A percentile compares a stretch with the other conserved stretches of the same genome.
Conservation (phyloP, 2,888 invertebrate species). For the Cenopis cana region DNA sequence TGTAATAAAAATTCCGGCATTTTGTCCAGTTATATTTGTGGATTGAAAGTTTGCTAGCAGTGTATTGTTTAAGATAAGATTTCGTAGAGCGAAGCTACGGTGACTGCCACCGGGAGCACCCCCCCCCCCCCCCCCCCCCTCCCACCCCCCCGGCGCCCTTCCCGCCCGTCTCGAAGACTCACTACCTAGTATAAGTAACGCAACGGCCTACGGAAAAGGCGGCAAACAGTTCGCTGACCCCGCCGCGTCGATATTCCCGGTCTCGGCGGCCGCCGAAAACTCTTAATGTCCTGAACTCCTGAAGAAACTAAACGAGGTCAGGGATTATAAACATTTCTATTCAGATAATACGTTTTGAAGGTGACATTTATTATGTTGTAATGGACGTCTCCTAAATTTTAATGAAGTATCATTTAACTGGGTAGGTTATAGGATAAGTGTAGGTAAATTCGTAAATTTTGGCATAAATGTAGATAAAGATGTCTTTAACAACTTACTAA, state of each 20-base stretch:
- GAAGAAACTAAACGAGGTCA: slow-evolving; percentile 35
- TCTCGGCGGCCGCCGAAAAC: slow-evolving; percentile 37
- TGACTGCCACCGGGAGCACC: background rate
- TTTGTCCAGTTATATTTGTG: background rate
- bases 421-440: too few species aligned
- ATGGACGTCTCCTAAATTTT: background rate
- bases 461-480: too few species aligned
- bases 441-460: too few species aligned
- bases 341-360: slow-evolving; percentile 6
- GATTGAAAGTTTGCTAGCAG: background rate
- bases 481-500: too few species aligned
- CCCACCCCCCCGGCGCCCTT: background rate
- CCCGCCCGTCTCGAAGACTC: slow-evolving; percentile 30
- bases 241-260: slow-evolving; percentile 41
- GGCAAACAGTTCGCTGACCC: slow-evolving; percentile 38
- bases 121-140: too few species aligned
- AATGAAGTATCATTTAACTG: too few species aligned
- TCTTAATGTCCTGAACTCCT: slow-evolving; percentile 32
- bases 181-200: slow-evolving; percentile 16
- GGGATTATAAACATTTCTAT: slow-evolving; percentile 32
- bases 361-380: slow-evolving; percentile 17
- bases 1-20: too few species aligned
- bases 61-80: too few species aligned
- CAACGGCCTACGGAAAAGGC: slow-evolving; percentile 35
- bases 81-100: slow-evolving; percentile 1